These are phyloP conservation scores for Pseudomyrmex dendroicus DNA, from an alignment of 1,140 invertebrate genomes.

Conservation along the genomic window DNA sequence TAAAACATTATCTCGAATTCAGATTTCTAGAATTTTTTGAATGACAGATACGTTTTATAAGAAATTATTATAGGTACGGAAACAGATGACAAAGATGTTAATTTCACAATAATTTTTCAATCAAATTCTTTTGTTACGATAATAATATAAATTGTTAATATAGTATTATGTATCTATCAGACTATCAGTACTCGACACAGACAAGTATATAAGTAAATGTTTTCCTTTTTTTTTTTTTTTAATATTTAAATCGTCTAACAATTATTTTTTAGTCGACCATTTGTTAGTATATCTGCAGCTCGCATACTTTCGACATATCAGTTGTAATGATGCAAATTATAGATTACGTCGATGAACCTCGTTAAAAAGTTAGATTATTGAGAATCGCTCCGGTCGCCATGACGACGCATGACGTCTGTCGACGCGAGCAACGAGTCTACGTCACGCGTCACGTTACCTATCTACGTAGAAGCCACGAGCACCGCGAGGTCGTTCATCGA, in stretches of 20 bases:
- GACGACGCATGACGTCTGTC: conserved; percentile 75
- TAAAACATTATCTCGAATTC: no score
- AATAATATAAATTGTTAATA: background rate
- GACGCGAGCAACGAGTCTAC: conserved; percentile 76
- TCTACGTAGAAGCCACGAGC: conserved; percentile 70
- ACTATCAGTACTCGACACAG: background rate
- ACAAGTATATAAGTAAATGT: background rate
- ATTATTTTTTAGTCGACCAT: background rate
- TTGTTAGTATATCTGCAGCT: background rate
- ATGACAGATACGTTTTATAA: background rate
- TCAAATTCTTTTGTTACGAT: background rate
- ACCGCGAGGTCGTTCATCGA: conserved; percentile 69
- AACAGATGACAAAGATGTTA: background rate
- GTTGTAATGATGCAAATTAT: background rate
- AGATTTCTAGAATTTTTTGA: no score
- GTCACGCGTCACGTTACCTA: conserved; percentile 79
- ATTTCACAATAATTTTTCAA: background rate
- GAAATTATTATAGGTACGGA: background rate
- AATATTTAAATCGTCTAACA: background rate
- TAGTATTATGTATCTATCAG: background rate
- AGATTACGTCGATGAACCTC: conserved; percentile 12
- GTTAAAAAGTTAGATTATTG: conserved; percentile 54
- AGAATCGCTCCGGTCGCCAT: conserved; percentile 54
- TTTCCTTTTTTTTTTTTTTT: background rate
- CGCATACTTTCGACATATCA: background rate